phyloP scores from a whole-genome alignment of 92 coral and sea anemone genomes.

The Diadumene lineata region DNA sequence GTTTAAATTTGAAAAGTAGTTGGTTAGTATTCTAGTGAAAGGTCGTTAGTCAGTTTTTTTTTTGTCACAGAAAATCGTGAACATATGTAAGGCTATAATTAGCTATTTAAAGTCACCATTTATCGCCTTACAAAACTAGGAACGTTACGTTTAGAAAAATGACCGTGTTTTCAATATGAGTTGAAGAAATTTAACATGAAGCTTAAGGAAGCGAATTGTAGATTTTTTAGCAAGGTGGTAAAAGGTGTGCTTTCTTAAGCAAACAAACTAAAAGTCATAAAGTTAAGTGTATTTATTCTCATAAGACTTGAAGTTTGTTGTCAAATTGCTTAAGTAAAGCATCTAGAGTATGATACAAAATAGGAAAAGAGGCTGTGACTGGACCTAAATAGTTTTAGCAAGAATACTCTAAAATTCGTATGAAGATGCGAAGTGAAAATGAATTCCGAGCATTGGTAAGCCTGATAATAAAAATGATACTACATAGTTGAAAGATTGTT shows the following conservation, averaged over 20 bases:
- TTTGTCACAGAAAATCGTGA: slow-evolving; percentile 13
- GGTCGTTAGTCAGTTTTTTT: slow-evolving; percentile 10
- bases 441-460: too few relatives aligned
- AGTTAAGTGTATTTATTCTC: slow-evolving; percentile 32
- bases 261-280: slow-evolving; percentile 20
- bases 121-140: slow-evolving; percentile 30
- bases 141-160: slow-evolving; percentile 13
- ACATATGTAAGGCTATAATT: slow-evolving; percentile 16
- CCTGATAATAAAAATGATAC: too few relatives aligned
- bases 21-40: slow-evolving; percentile 2
- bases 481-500: too few relatives aligned
- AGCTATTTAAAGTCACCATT: slow-evolving; percentile 25
- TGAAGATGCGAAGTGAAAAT: not conserved
- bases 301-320: slow-evolving; percentile 14
- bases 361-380: not conserved
- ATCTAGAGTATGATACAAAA: not conserved
- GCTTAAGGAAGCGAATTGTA: not conserved
- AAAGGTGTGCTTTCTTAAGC: slow-evolving; percentile 21
- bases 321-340: slow-evolving; percentile 3
- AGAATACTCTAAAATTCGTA: not conserved
- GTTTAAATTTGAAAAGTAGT: slow-evolving; percentile 2
- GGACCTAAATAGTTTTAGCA: not conserved
- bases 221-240: slow-evolving; percentile 27
- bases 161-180: not conserved
- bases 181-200: not conserved